Conservation (phyloP, 2,888 invertebrate genomes). For the Ochropacha duplaris region DNA sequence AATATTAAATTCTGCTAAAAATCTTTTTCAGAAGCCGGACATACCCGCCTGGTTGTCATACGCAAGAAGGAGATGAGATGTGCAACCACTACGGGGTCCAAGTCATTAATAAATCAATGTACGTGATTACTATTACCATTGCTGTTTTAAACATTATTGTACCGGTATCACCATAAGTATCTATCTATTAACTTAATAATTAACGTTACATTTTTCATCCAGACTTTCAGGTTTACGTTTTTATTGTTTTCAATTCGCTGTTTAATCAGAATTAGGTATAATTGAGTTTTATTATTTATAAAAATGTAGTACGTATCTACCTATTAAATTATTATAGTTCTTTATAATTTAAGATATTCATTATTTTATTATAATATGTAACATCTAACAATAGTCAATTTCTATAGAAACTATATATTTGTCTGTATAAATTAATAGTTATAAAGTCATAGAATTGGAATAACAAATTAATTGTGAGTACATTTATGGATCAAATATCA, state of each 20-base stretch:
- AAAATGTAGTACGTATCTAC: too few species aligned
- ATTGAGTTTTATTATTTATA: too few species aligned
- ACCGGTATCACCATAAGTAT: conserved; percentile 84
- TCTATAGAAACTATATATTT: neutral
- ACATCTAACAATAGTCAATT: neutral
- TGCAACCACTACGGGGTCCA: conserved; percentile 83
- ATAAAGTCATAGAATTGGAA: conserved; percentile 27
- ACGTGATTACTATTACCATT: conserved; percentile 45
- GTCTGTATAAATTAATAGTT: conserved; percentile 20
- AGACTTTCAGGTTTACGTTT: neutral
- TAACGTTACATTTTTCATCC: neutral
- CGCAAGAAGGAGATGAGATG: conserved; percentile 96
- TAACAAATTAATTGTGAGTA: conserved; percentile 32
- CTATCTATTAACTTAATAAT: neutral
- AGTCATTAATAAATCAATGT: conserved; percentile 48
- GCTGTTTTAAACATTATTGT: conserved; percentile 36
- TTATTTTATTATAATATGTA: neutral
- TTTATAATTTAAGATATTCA: neutral
- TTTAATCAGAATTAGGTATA: neutral
- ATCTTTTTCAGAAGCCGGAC: conserved; percentile 73
- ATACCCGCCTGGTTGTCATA: conserved; percentile 88
- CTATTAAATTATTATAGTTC: neutral
- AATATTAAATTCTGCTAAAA: neutral
- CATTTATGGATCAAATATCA: conserved; percentile 47
- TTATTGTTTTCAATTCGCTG: neutral